Conservation (phyloP, 1,140 invertebrate genomes). For the Dinothrombium tinctorium region DNA sequence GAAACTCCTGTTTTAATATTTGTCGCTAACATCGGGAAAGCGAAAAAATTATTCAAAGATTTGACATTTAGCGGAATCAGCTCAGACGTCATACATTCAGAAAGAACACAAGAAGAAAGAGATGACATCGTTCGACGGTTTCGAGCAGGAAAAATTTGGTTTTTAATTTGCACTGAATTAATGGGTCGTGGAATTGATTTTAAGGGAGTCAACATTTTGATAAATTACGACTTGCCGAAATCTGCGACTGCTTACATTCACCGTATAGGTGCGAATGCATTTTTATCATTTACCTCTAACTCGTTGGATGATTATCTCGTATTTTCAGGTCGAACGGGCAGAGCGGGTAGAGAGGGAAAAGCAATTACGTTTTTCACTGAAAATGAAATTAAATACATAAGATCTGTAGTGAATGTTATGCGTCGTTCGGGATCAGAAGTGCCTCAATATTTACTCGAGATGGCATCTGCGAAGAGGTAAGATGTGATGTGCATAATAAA, state of each 20-base stretch:
- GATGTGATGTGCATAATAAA: too few species aligned
- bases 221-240: conserved; percentile 93
- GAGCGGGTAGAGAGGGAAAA: conserved; percentile 61
- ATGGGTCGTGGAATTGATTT: conserved; percentile 95
- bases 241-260: conserved; percentile 83
- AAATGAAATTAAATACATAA: conserved; percentile 38
- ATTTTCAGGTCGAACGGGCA: conserved; percentile 66
- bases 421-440: too few species aligned
- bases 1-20: conserved; percentile 64
- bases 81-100: conserved; percentile 83
- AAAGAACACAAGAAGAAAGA: conserved; percentile 61
- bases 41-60: conserved; percentile 71
- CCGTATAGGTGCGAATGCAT: too few species aligned
- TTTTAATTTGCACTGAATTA: conserved; percentile 87
- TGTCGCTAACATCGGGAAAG: conserved; percentile 69
- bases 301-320: too few species aligned
- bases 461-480: too few species aligned
- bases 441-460: too few species aligned
- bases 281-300: too few species aligned
- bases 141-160: conserved; percentile 73
- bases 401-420: too few species aligned
- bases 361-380: conserved; percentile 88
- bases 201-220: conserved; percentile 80
- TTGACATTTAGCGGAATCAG: too few species aligned
- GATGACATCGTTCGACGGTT: conserved; percentile 72